Percentiles rank a stretch among this genome's conserved stretches.
Conservation (phyloP, 1,140 invertebrate species). For the Temnothorax curvispinosus region DNA sequence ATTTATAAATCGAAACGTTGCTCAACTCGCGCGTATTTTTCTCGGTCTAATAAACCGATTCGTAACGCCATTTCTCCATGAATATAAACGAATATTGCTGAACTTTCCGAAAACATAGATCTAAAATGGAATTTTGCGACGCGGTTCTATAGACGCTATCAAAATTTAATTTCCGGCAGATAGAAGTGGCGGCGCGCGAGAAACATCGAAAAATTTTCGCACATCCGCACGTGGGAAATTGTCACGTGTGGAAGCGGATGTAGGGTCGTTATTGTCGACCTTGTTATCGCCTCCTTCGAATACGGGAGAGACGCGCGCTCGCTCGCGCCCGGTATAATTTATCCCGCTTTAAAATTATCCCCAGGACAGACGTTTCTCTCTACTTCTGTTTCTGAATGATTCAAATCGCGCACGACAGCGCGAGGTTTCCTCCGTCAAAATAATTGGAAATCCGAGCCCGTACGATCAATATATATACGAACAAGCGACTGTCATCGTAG, state of each 20-base stretch:
- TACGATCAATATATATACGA: slow-evolving; percentile 1
- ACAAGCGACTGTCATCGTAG: slow-evolving; percentile 3
- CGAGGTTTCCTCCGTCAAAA: slow-evolving; percentile 40
- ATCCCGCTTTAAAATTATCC: slow-evolving; percentile 37
- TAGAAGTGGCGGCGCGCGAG: neutral
- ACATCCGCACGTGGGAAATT: slow-evolving; percentile 55
- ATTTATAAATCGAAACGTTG: neutral
- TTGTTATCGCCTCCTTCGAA: slow-evolving; percentile 40
- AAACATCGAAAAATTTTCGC: slow-evolving; percentile 52
- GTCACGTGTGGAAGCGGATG: slow-evolving; percentile 45
- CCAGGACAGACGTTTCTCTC: slow-evolving; percentile 14
- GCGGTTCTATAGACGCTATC: slow-evolving; percentile 56
- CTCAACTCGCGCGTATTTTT: slow-evolving; percentile 17
- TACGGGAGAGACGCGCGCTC: neutral
- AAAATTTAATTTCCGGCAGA: slow-evolving; percentile 59
- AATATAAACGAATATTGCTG: slow-evolving; percentile 57
- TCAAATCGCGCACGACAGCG: slow-evolving; percentile 21
- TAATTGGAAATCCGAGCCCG: slow-evolving; percentile 54
- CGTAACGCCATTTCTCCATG: neutral
- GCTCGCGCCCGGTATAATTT: neutral
- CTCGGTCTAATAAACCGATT: slow-evolving; percentile 43
- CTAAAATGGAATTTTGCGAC: slow-evolving; percentile 57
- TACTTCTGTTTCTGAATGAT: slow-evolving; percentile 31
- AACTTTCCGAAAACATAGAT: slow-evolving; percentile 56
- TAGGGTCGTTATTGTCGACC: slow-evolving; percentile 34